phyloP scores from a whole-genome alignment of 2,113 vertebrate species.

The Takifugu bimaculatus region DNA sequence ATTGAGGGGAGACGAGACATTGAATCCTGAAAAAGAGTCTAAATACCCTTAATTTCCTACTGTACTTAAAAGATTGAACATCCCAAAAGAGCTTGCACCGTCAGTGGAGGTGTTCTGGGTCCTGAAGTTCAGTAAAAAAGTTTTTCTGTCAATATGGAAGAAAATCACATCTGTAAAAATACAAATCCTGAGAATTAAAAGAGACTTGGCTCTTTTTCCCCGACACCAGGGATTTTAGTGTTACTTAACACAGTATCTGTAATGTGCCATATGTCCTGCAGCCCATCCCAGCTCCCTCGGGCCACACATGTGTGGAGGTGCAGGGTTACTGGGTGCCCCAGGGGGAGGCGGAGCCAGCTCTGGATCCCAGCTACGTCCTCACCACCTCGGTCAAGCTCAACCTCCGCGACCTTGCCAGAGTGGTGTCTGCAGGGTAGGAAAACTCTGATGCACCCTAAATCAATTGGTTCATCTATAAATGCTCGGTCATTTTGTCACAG shows the following conservation, averaged over 20 bases:
- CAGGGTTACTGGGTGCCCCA: constrained; percentile 94
- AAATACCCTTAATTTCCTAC: too few relatives aligned
- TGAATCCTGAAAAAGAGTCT: too few relatives aligned
- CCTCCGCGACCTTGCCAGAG: constrained; percentile 88
- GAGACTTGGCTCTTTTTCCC: too few relatives aligned
- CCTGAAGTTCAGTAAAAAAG: too few relatives aligned
- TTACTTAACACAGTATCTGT: neutral
- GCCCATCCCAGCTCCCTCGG: constrained; percentile 86
- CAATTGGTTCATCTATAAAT: constrained; percentile 20
- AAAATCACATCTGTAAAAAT: too few relatives aligned
- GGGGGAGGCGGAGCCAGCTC: constrained; percentile 83
- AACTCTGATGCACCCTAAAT: constrained; percentile 2
- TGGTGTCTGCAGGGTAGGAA: constrained; percentile 90
- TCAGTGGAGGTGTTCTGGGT: too few relatives aligned
- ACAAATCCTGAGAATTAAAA: too few relatives aligned
- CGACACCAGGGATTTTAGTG: too few relatives aligned
- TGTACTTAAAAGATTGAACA: too few relatives aligned
- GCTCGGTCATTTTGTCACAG: constrained; percentile 2
- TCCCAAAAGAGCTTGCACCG: too few relatives aligned
- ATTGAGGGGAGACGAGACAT: too few relatives aligned
- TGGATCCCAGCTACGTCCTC: constrained; percentile 89
- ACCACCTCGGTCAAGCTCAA: constrained; percentile 93
- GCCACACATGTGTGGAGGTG: constrained; percentile 75
- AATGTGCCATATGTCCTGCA: constrained; percentile 46
- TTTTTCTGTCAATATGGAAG: too few relatives aligned